A percentile compares a stretch with the other conserved stretches of the same genome.
These are phyloP conservation scores for Sapayoa aenigma DNA, from an alignment of 2,113 vertebrate genomes.

Conservation along the genomic window DNA sequence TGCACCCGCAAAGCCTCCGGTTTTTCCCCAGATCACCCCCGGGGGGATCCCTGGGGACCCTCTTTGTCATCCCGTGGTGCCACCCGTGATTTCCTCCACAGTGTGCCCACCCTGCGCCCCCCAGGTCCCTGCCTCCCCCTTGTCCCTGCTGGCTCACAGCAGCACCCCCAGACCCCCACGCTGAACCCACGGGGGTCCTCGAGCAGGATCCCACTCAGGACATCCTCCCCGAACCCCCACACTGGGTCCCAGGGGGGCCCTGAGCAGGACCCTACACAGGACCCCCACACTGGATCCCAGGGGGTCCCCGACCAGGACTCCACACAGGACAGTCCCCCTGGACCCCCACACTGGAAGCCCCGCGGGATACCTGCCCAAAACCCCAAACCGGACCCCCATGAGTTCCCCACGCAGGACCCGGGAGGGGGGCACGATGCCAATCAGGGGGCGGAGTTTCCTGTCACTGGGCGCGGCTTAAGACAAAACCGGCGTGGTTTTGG, in stretches of 20 bases:
- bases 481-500: neutral
- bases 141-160: neutral
- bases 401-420: accelerated
- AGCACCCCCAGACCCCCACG: neutral
- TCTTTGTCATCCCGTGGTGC: neutral
- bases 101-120: neutral
- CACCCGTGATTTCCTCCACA: neutral
- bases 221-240: neutral
- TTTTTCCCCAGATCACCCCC: neutral
- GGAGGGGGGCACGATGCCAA: neutral
- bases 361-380: neutral
- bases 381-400: neutral
- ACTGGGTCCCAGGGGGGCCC: neutral
- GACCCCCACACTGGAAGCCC: too few species aligned
- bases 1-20: neutral
- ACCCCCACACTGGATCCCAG: neutral
- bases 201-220: neutral
- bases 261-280: neutral
- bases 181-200: neutral
- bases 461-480: accelerated
- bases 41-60: too few species aligned
- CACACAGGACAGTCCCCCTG: neutral
- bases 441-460: neutral
- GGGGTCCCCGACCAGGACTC: neutral
- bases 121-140: accelerated